Base-by-base conservation (phyloP, 2,797 vertebrate species). In the Lepus oiostolus region DNA sequence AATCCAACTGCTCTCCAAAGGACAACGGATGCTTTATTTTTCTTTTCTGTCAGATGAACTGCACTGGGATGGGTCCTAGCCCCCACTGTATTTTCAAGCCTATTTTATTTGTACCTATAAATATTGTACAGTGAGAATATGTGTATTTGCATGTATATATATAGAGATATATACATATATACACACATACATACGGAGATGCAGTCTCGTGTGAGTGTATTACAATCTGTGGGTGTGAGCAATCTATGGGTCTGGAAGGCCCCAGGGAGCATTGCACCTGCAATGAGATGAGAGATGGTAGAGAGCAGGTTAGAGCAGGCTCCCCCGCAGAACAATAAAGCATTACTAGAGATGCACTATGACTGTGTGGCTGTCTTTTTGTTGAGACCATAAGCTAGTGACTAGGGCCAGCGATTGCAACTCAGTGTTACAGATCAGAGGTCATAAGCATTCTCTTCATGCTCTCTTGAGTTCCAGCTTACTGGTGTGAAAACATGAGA, bases 121-220 rank as follows among this genome's bases (percentile, higher is more conserved):
- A 98, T 98, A 98, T 94, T 99, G 98, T 98, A 98, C 94, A 98
- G 97, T 95, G 91, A 86, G 50, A 76, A 93, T 88, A 87, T 92
- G 24, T 91, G 76, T 91, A 89, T 84, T 63, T 83, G 68, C 76
- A 47, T 79, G 47, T 93, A 96, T 98, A 93, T 97, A 47, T 72
- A 65, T 21, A 85, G 11, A 65, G 14, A 67, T 10, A 71, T 28
- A 70, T 6, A 79, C 30, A 65, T 75, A 93, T 30, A 87, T 54
- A 86, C 22, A 22, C 97, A 97, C 98, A 98, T 98, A 98, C 95
- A 98, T 97, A 97, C 24, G 70, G 22, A 79, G 22, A 88, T 12
- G 32, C n/a, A 58, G 52, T 71, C 52, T 95, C 22, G 89, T 72
- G 68, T 81, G 77, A 95, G 13, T 88, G 22, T 79, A 58, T 90